phyloP scores from a whole-genome alignment of 2,797 vertebrate genomes.

The Caiman crocodilus region DNA sequence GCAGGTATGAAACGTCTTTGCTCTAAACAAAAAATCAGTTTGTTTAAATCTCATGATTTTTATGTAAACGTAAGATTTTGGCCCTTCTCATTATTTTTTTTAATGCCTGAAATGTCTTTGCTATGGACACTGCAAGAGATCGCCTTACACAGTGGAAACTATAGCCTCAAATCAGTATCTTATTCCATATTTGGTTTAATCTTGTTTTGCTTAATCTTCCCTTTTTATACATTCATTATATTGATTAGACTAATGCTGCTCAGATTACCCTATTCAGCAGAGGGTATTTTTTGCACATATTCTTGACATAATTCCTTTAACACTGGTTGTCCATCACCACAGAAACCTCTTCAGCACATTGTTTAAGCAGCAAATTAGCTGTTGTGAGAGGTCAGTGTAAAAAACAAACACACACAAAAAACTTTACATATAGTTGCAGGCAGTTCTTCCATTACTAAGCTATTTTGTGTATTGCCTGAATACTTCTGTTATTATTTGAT shows the following conservation, averaged over 20 bases:
- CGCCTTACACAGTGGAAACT: background rate
- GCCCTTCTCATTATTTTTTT: background rate
- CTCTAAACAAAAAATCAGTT: rapidly evolving
- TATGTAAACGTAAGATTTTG: background rate
- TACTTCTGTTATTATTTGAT: background rate
- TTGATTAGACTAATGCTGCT: background rate
- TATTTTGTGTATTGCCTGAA: background rate
- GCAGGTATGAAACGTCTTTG: too few relatives aligned
- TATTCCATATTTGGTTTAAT: background rate
- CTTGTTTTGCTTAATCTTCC: too few relatives aligned
- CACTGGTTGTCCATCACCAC: background rate
- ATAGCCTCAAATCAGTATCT: background rate
- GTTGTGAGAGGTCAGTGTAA: background rate
- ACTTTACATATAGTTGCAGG: background rate
- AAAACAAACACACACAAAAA: background rate
- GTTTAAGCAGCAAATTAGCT: background rate
- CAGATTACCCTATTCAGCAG: background rate
- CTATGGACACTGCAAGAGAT: background rate
- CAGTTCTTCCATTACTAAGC: background rate
- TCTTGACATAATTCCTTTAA: background rate
- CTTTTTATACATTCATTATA: too few relatives aligned
- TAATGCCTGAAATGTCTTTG: background rate
- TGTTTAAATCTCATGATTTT: background rate
- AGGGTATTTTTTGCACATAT: background rate
- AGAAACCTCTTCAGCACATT: background rate